Conservation (phyloP, 2,888 invertebrate genomes). For the Ametastegia equiseti region DNA sequence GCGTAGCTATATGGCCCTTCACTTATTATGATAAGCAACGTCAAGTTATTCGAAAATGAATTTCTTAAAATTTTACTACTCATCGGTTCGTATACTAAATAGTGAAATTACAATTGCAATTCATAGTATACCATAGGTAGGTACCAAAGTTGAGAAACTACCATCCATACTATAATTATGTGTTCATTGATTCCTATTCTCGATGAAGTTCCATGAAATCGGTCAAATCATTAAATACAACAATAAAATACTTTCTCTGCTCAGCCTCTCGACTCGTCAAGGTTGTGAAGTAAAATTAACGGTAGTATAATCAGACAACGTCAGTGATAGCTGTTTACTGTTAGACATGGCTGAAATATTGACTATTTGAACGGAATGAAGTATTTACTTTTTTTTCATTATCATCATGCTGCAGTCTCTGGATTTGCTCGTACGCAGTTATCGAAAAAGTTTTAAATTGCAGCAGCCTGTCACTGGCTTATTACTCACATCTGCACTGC, state of each 20-base stretch:
- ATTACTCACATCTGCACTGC: neutral
- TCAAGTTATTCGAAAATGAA: neutral
- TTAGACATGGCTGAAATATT: conserved; percentile 26
- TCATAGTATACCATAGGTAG: too few relatives aligned
- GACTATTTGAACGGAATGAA: neutral
- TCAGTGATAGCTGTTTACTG: neutral
- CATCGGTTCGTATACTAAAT: too few relatives aligned
- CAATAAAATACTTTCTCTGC: conserved; percentile 11
- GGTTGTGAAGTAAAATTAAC: neutral
- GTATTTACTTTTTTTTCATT: neutral
- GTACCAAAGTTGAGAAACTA: too few relatives aligned
- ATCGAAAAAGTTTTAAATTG: neutral
- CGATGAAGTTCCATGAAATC: neutral
- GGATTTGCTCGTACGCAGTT: conserved; percentile 23
- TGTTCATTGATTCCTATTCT: neutral
- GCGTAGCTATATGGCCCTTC: neutral
- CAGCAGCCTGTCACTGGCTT: neutral
- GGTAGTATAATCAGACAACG: neutral
- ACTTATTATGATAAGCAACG: neutral
- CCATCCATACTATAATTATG: too few relatives aligned
- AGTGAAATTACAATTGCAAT: neutral
- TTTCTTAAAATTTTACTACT: neutral
- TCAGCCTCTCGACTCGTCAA: conserved; percentile 14
- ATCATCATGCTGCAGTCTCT: conserved; percentile 2
- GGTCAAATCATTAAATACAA: neutral